Evolutionary conservation across 2,888 invertebrate genomes (phyloP), one percentile per base, ranked within the genome.

Genomic region (Slavum lentiscoides): DNA sequence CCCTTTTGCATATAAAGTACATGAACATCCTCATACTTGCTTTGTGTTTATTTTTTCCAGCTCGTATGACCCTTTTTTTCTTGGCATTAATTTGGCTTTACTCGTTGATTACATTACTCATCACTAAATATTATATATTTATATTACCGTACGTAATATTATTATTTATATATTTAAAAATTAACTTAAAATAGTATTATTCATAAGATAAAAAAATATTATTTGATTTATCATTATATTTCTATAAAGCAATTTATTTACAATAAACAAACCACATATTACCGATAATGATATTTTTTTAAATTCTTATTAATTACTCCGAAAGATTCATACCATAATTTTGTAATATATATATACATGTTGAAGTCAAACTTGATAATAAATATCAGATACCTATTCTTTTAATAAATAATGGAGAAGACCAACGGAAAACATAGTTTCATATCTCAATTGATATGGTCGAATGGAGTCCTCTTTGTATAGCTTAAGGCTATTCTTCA

Each of bases 31-130:
- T 49, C 49, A 37, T 61, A 74, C 53, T 53, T n/a, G 19, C 53
- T 74, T 37, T 74, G 30, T 53, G 9, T 62, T 13, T 62, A 53
- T 55, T 23, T 53, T 30, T 64, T 74, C 19, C 15, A 64, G 30
- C 23, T 53, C 8, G 19, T 62, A 21, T 66, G 17, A 74, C 39
- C 53, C 21, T 55, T 74, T 74, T 74, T 74, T 55, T 55, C 55
- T 74, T 74, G 37, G 74, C 53, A 74, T n/a, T 74, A 74, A 64
- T 37, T 74, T 37, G 53, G 37, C 30, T 74, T 64, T 53, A 30
- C 62, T n/a, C 62, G 49, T 73, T 73, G 62, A 73, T 62, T 49
- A 17, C 15, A n/a, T 30, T 1, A 49, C 30, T 30, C 43, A 19
- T 13, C 11, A 17, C 19, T 53, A 6, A 62, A 17, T 64, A n/a